Evolutionary conservation across 2,888 invertebrate genomes (phyloP), one percentile per base, ranked within the genome.

Genomic region (Clanis bilineata): DNA sequence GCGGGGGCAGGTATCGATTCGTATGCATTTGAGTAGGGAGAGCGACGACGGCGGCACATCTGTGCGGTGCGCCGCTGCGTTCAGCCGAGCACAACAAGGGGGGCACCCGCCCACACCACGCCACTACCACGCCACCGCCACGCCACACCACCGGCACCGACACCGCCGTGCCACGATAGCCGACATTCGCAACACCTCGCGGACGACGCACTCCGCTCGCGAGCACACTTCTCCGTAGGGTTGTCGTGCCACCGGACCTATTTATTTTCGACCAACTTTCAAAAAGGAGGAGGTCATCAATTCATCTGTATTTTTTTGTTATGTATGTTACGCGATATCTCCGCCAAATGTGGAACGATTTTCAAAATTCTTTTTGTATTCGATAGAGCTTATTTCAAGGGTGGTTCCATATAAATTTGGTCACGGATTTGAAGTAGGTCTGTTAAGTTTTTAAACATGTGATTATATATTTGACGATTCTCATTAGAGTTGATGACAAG

Each of bases 151-250:
- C 15, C 47, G 61, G n/a, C n/a, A n/a, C 65, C 68, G 57, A 68
- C 65, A 63, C 76, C 76, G 64, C 77, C 68, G 77, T 79, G 81
- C 79, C 80, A 80, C 87, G 86, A 85, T 87, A 87, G 82, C 86
- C 85, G 86, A 86, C 90, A 86, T 85, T 88, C 85, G 83, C 85
- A 84, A 91, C 91, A 91, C 90, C 90, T 90, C 87, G 83, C 85
- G 80, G 85, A 81, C 83, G 82, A 83, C 85, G 83, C 85, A 85
- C 83, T 85, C 83, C 32, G 77, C 81, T 79, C 77, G 79, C 79
- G 78, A 85, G 80, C 82, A 81, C 84, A 83, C 86, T 88, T 83
- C 82, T 82, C 70, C 63, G 57, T 69, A 89, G 88, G 88, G 89
- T 71, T 85, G 79, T 66, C 78, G 61, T 64, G 55, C 47, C 25